Percentiles rank a stretch among this genome's conserved stretches.
Conservation (phyloP, 2,797 vertebrate species). For the Ctenochaetus hawaiiensis region DNA sequence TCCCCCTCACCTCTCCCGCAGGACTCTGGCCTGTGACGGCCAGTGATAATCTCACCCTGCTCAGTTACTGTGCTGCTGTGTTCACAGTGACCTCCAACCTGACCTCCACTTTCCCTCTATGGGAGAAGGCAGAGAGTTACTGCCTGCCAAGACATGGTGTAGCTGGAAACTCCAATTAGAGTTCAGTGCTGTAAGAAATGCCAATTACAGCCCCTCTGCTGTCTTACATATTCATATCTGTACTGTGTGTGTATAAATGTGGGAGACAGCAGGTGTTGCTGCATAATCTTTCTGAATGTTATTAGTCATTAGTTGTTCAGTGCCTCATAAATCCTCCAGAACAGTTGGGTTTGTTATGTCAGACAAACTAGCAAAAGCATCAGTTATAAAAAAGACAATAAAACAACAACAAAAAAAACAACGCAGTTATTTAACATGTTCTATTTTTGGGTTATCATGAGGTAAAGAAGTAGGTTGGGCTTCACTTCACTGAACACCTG, state of each 20-base stretch:
- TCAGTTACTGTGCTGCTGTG: conserved; percentile 36
- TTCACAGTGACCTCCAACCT: conserved; percentile 28
- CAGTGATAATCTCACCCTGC: conserved; percentile 42
- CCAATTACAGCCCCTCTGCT: conserved; percentile 47
- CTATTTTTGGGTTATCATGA: conserved; percentile 16
- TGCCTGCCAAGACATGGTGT: conserved; percentile 48
- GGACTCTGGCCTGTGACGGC: conserved; percentile 20
- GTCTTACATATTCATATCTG: conserved; percentile 53
- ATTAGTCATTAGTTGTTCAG: conserved; percentile 55
- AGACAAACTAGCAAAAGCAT: conserved; percentile 35
- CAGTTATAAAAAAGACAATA: background rate
- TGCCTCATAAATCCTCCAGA: conserved; percentile 50
- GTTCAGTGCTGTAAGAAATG: conserved; percentile 46
- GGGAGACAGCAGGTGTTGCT: conserved; percentile 51
- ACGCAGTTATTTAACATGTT: background rate
- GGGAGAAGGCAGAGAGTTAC: conserved; percentile 55
- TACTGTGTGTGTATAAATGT: conserved; percentile 30
- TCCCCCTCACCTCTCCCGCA: background rate
- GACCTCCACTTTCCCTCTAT: conserved; percentile 55
- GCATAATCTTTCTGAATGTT: conserved; percentile 45
- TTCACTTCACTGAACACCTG: conserved; percentile 35
- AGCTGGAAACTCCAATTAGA: conserved; percentile 65
- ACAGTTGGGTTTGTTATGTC: conserved; percentile 39
- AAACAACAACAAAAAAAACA: background rate
- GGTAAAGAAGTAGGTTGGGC: background rate